A percentile compares a stretch with the other conserved stretches of the same genome.
phyloP scores from a whole-genome alignment of 2,888 invertebrate genomes.

The Pollenia angustigena region DNA sequence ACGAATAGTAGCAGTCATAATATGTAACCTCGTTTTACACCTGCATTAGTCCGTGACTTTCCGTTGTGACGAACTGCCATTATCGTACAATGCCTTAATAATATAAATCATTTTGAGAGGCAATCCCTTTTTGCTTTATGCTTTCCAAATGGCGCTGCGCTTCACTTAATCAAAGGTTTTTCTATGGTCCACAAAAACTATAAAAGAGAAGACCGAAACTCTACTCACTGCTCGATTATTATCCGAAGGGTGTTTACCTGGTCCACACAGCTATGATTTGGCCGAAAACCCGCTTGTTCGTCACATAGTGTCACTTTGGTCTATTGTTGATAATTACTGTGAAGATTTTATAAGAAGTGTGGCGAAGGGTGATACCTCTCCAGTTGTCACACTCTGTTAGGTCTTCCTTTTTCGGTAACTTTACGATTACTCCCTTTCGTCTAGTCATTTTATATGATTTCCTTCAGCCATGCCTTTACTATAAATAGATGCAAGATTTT shows the following conservation, averaged over 20 bases:
- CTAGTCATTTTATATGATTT: background rate
- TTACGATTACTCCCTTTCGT: background rate
- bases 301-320: background rate
- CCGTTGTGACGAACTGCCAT: no score
- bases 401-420: background rate
- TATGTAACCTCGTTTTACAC: no score
- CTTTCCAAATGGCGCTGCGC: no score
- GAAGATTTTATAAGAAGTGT: background rate
- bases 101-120: no score
- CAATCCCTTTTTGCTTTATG: no score
- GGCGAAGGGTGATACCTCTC: background rate
- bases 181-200: no score
- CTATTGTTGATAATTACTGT: background rate
- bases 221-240: background rate
- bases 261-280: slow-evolving; percentile 8
- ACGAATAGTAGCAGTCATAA: no score
- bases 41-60: no score
- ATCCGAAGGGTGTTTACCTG: background rate
- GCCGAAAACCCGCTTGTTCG: slow-evolving; percentile 1
- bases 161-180: no score
- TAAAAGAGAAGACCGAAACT: background rate
- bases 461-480: background rate
- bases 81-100: no score
- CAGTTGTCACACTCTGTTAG: slow-evolving; percentile 10
- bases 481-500: slow-evolving; percentile 1